These are phyloP conservation scores for Acanthisitta chloris DNA, from an alignment of 2,113 vertebrate species.

Conservation along the genomic window DNA sequence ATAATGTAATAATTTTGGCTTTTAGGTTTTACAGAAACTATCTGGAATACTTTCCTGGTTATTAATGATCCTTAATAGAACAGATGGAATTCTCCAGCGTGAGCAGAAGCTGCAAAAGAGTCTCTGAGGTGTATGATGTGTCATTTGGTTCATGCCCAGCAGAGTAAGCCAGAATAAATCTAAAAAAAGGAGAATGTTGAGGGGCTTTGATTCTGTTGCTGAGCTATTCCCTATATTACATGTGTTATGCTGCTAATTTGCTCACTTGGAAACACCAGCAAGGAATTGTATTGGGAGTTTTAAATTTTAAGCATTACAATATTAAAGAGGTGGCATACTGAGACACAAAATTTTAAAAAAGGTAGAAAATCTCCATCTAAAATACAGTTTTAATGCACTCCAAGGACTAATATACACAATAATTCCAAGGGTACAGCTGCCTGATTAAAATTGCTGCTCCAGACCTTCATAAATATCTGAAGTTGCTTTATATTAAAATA, in stretches of 20 bases:
- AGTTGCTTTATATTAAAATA: background rate
- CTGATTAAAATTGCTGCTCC: background rate
- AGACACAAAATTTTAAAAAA: background rate
- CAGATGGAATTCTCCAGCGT: conserved; percentile 17
- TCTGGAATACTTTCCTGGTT: background rate
- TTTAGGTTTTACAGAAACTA: background rate
- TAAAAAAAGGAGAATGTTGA: background rate
- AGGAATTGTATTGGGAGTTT: background rate
- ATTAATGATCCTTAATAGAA: conserved; percentile 16
- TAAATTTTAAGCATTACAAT: background rate
- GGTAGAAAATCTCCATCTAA: background rate
- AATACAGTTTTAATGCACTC: background rate
- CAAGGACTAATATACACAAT: background rate
- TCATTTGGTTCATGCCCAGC: background rate
- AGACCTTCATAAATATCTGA: background rate
- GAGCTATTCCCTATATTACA: background rate
- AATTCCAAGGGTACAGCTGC: background rate
- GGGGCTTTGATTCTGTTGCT: conserved; percentile 1
- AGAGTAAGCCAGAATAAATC: conserved; percentile 12
- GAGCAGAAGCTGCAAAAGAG: conserved; percentile 4
- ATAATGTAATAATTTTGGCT: background rate
- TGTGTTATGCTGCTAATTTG: conserved; percentile 32
- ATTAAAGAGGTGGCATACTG: background rate
- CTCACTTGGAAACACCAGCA: background rate
- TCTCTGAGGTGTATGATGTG: conserved; percentile 17